Conservation (phyloP, 2,888 invertebrate genomes). For the Ennomos erosarius region DNA sequence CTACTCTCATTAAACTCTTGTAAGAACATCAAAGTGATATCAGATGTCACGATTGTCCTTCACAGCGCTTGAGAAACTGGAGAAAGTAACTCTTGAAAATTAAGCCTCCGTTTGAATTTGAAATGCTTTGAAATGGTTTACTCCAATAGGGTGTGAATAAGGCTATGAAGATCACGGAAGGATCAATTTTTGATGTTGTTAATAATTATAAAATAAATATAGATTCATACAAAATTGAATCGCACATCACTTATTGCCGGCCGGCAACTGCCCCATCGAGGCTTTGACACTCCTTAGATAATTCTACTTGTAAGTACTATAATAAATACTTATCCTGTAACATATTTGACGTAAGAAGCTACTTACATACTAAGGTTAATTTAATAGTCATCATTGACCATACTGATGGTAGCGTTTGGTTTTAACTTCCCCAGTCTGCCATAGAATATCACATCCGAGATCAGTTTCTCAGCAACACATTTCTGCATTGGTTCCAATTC, state of each 20-base stretch:
- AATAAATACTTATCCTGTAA: too few relatives aligned
- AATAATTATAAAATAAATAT: too few relatives aligned
- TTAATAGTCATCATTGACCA: constrained; percentile 10
- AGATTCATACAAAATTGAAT: too few relatives aligned
- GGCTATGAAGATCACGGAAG: too few relatives aligned
- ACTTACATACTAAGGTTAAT: too few relatives aligned
- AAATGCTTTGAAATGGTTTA: constrained; percentile 22
- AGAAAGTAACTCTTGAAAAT: constrained; percentile 38
- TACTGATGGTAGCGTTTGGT: constrained; percentile 28
- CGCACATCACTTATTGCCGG: too few relatives aligned
- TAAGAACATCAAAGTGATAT: constrained; percentile 56
- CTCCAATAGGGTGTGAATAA: constrained; percentile 14
- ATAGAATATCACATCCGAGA: constrained; percentile 54
- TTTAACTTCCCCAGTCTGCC: constrained; percentile 50
- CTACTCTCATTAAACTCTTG: constrained; percentile 47
- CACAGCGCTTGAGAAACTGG: constrained; percentile 39
- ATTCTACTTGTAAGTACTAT: too few relatives aligned
- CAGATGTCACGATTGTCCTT: constrained; percentile 61
- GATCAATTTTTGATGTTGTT: too few relatives aligned
- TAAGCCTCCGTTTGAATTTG: constrained; percentile 36
- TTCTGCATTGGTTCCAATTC: constrained; percentile 48
- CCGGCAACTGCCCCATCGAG: too few relatives aligned
- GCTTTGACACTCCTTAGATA: too few relatives aligned
- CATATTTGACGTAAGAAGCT: too few relatives aligned
- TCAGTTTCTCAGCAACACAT: constrained; percentile 56